A percentile compares a stretch with the other conserved stretches of the same genome.
phyloP scores from a whole-genome alignment of 1,140 invertebrate genomes.

The Saxidomus purpurata region DNA sequence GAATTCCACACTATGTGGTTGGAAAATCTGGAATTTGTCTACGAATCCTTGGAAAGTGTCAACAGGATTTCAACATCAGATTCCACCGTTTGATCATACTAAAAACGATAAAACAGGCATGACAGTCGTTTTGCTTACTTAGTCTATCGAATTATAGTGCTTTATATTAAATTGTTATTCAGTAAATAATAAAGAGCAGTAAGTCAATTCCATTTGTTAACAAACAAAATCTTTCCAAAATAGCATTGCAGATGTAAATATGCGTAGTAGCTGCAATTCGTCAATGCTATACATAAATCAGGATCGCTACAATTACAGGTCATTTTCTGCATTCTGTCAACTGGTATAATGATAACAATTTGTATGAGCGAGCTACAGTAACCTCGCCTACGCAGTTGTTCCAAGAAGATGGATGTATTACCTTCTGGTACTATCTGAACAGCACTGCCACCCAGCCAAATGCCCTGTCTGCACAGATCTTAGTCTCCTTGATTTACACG shows the following conservation, averaged over 20 bases:
- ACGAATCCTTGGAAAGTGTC: neutral
- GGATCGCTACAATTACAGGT: too few species aligned
- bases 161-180: too few species aligned
- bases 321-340: neutral
- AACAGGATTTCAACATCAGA: neutral
- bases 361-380: neutral
- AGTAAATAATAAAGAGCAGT: too few species aligned
- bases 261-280: too few species aligned
- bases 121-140: too few species aligned
- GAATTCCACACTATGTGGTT: neutral
- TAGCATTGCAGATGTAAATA: too few species aligned
- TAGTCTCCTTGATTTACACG: constrained; percentile 5
- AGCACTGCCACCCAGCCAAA: constrained; percentile 28
- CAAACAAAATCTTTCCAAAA: too few species aligned
- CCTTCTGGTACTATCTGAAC: constrained; percentile 53
- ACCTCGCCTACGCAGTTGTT: constrained; percentile 23
- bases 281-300: too few species aligned
- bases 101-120: neutral
- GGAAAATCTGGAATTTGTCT: neutral
- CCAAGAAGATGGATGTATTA: constrained; percentile 32
- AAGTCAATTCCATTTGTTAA: too few species aligned
- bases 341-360: neutral
- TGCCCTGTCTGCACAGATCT: constrained; percentile 23
- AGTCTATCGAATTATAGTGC: too few species aligned
- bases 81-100: constrained; percentile 41